Evolutionary conservation across 2,113 vertebrate species (phyloP).

Genomic region (Tychaedon coryphoeus): DNA sequence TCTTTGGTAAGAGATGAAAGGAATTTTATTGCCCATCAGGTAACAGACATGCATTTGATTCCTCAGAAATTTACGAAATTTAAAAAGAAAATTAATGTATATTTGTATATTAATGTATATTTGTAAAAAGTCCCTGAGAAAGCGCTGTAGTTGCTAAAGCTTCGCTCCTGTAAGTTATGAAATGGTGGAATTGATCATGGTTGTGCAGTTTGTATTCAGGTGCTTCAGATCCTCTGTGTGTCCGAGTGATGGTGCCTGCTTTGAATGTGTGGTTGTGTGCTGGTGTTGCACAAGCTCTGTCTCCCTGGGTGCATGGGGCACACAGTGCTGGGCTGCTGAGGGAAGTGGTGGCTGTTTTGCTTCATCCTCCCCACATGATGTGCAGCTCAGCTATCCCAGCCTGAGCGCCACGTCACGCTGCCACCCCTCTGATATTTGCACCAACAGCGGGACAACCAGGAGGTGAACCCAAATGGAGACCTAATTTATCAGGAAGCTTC

Average conservation of each 20-base stretch:
- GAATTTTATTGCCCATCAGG: not conserved
- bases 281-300: not conserved
- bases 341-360: rapidly evolving
- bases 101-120: not conserved
- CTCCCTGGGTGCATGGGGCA: rapidly evolving
- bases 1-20: not conserved
- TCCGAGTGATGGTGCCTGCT: not conserved
- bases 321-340: not conserved
- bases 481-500: not conserved
- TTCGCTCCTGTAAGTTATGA: rapidly evolving
- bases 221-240: not conserved
- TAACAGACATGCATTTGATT: not conserved
- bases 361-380: rapidly evolving
- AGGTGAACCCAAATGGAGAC: not conserved
- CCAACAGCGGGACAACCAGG: rapidly evolving
- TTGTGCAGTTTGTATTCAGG: not conserved
- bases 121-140: not conserved
- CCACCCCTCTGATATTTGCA: rapidly evolving
- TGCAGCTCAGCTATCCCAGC: not conserved
- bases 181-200: rapidly evolving
- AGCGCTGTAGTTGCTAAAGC: not conserved
- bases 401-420: rapidly evolving
- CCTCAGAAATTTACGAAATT: not conserved
- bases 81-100: not conserved
- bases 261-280: rapidly evolving